These are phyloP conservation scores for Paramisgurnus dabryanus DNA, from an alignment of 2,113 vertebrate species.

Conservation along the genomic window DNA sequence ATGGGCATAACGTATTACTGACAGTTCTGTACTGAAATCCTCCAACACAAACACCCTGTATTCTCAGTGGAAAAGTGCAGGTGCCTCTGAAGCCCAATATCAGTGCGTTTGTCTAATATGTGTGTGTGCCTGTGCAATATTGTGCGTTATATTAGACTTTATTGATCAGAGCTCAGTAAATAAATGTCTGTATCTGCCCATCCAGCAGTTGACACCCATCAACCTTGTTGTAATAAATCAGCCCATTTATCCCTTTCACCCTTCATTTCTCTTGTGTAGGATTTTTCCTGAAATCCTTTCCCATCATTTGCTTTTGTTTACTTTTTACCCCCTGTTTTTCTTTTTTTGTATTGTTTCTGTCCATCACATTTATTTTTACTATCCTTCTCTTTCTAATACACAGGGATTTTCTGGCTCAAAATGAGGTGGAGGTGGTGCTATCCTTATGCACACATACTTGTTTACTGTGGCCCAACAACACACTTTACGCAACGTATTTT, in stretches of 20 bases:
- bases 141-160: slow-evolving; percentile 9
- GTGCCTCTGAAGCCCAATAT: background rate
- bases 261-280: background rate
- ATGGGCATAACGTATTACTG: background rate
- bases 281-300: background rate
- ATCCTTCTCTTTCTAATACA: too few species aligned
- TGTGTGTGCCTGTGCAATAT: background rate
- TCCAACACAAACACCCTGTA: background rate
- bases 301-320: background rate
- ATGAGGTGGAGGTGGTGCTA: too few species aligned
- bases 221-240: background rate
- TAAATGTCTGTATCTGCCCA: slow-evolving; percentile 11
- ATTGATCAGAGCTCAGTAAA: slow-evolving; percentile 26
- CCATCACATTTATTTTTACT: too few species aligned
- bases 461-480: too few species aligned
- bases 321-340: background rate
- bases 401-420: too few species aligned
- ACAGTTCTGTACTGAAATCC: background rate
- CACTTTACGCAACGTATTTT: too few species aligned
- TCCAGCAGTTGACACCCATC: background rate
- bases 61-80: background rate
- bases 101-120: background rate
- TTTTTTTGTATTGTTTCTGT: background rate
- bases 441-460: too few species aligned
- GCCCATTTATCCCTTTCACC: background rate